Base-by-base conservation (phyloP, 1,140 invertebrate genomes). In the Lepidostoma basale region DNA sequence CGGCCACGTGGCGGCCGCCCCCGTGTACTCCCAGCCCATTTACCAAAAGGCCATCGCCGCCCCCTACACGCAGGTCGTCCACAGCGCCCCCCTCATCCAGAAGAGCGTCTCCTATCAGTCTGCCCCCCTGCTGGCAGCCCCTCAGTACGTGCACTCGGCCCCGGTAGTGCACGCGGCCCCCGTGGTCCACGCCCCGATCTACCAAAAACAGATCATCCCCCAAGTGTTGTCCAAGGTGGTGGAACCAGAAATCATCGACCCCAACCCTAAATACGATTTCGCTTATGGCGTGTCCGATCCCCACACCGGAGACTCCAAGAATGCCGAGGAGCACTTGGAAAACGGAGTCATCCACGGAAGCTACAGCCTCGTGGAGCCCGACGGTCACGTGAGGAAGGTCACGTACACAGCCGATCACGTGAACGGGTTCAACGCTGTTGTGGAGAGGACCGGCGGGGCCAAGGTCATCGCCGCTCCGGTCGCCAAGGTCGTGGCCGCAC, bases 211-310 rank as follows among this genome's bases (percentile, higher is more conserved):
- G 28, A 60, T 72, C 52, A 30, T 70, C 3, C 44, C 65, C 14
- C 64, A 54, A 25, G 45, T 63, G 1, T 74, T 77, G 3, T 76
- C 79, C 20, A 74, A 79, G 14, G 70, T 83, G 26, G 74, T 80
- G 54, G 76, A 70, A 62, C 68, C 84, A 0, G 87, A 90, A 75
- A 85, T 87, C 18, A 84, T 86, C 69, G 88, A 90, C 78, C 85
- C 88, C 3, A 85, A 90, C 79, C 90, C 89, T 2, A 85, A 88
- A 40, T 92, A 92, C 77, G 88, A 85, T 75, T 91, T 87, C 80
- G 85, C 87, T 18, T 92, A 91, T 78, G 87, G 88, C 33, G 88
- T 92, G 1, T 84, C 87, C 9, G 90, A 92, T 75, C 86, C 87
- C 0, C 79, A 85, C 68, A 92, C 87, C 22, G 89, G 91, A 44